Conservation (phyloP, 2,113 vertebrate genomes). For the Sialia sialis region DNA sequence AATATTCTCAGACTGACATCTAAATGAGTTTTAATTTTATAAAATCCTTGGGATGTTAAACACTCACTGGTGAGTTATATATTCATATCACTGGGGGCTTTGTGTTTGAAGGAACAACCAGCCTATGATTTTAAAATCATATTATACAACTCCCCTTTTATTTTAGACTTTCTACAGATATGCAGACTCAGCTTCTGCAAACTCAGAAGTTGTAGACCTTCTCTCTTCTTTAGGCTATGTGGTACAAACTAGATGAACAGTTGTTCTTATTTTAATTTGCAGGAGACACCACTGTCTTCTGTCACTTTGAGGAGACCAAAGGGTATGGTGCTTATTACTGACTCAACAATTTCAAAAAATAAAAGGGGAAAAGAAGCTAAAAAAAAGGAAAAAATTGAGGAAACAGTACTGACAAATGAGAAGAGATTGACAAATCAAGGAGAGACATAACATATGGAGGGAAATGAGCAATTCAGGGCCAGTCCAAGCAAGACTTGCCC, state of each 20-base stretch:
- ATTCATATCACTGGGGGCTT: not conserved
- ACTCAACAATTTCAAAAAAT: not conserved
- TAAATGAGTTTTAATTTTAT: not conserved
- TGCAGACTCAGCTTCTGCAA: not conserved
- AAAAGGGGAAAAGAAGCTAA: not conserved
- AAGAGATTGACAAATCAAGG: not conserved
- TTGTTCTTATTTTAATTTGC: not conserved
- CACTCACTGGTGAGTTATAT: not conserved
- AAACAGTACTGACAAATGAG: not conserved
- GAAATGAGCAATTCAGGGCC: not conserved
- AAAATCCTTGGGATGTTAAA: not conserved
- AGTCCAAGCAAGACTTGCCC: not conserved
- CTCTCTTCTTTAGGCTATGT: not conserved
- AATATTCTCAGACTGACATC: not conserved
- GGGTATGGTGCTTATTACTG: not conserved
- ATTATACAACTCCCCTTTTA: not conserved
- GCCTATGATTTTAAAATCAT: not conserved
- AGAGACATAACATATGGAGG: not conserved
- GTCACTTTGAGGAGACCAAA: not conserved
- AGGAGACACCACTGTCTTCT: not conserved
- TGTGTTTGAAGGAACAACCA: not conserved
- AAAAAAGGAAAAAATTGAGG: rapidly evolving
- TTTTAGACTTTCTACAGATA: not conserved
- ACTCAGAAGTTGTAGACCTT: not conserved
- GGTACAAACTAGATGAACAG: not conserved